Base-by-base conservation (phyloP, 2,113 vertebrate genomes). In the Elephantulus edwardii region DNA sequence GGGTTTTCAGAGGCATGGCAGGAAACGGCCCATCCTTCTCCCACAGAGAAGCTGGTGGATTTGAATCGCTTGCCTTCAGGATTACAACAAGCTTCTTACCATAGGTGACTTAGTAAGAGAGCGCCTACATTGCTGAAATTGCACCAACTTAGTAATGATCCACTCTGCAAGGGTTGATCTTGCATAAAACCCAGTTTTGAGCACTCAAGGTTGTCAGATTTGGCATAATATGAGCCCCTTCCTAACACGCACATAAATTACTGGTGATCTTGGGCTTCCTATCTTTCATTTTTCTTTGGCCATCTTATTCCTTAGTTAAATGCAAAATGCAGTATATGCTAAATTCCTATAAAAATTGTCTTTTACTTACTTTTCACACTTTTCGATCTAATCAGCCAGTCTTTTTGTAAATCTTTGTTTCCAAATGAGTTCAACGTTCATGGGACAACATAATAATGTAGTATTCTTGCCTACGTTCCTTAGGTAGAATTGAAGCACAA, bases 61-160 rank as follows among this genome's bases (percentile, higher is more conserved):
- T n/a, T n/a, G n/a, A n/a, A n/a, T n/a, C n/a, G n/a, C n/a, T n/a
- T n/a, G n/a, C n/a, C n/a, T n/a, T n/a, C n/a, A n/a, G n/a, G n/a
- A n/a, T n/a, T n/a, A n/a, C n/a, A n/a, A n/a, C n/a, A n/a, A n/a
- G n/a, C n/a, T n/a, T n/a, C n/a, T n/a, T n/a, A n/a, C n/a, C n/a
- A n/a, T 86, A n/a, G 76, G 83, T 48, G 66, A 83, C n/a, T 50
- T 66, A 77, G 38, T 19, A 72, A 81, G 79, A 85, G 42, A 46
- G 42, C 64, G 74, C 62, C 70, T 40, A 44, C 85, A 93, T 96
- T 96, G 83, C 94, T 91, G 85, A 93, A 84, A 56, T 93, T 11
- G 16, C 30, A 93, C 70, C 28, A 83, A 93, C 17, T 89, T 85
- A 77, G 91, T 88, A 93, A 93, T 95, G 93, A 96, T 26, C 93